Evolutionary conservation across 2,888 invertebrate genomes (phyloP).

Genomic region (Amiota minor): DNA sequence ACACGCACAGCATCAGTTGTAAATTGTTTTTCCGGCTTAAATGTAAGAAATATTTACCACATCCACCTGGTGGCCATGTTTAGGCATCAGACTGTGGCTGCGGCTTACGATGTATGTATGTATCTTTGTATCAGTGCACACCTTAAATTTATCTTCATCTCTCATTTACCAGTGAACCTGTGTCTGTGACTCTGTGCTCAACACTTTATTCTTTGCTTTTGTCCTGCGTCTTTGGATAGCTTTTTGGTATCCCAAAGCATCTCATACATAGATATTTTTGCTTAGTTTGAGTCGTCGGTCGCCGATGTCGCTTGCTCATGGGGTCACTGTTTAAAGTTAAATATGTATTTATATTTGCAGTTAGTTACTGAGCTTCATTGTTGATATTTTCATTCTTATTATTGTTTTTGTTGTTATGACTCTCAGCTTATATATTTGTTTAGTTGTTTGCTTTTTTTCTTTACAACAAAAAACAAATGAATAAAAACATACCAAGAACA

Average conservation of each 20-base stretch:
- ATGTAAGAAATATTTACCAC: conserved; percentile 55
- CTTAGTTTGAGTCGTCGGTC: neutral
- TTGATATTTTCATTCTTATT: neutral
- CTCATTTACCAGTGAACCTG: too few relatives aligned
- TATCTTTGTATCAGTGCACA: conserved; percentile 10
- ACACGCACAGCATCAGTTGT: conserved; percentile 52
- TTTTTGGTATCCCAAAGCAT: neutral
- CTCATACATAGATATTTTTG: too few relatives aligned
- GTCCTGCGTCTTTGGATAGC: neutral
- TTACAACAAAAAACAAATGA: neutral
- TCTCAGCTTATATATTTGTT: neutral
- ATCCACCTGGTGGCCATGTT: conserved; percentile 50
- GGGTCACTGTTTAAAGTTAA: conserved; percentile 12
- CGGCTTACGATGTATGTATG: conserved; percentile 1
- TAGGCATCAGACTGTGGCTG: conserved; percentile 19
- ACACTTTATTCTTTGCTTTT: conserved; percentile 2
- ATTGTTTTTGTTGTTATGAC: neutral
- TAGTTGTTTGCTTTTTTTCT: neutral
- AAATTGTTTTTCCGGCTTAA: conserved; percentile 55
- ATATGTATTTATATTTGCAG: conserved; percentile 13
- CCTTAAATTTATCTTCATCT: neutral
- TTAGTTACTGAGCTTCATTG: conserved; percentile 4
- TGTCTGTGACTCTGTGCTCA: neutral
- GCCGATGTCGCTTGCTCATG: neutral
- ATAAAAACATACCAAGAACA: too few relatives aligned